Evolutionary conservation across 1,140 invertebrate genomes (phyloP).

Genomic region (Drosophila tsacasi): DNA sequence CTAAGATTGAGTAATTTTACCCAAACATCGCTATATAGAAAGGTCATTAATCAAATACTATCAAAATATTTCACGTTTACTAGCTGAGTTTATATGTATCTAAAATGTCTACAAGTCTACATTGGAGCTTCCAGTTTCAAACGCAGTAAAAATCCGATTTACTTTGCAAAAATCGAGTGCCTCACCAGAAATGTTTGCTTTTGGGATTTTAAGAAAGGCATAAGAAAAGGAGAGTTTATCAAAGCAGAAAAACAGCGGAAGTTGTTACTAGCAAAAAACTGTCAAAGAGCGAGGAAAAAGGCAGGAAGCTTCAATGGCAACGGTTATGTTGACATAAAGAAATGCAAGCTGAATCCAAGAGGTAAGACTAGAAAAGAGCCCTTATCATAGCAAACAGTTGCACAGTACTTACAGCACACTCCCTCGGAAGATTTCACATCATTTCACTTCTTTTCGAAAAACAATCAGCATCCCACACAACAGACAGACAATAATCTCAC

Average conservation of each 20-base stretch:
- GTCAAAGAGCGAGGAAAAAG: slow-evolving; percentile 4
- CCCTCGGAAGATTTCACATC: slow-evolving; percentile 66
- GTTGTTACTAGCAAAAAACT: slow-evolving; percentile 56
- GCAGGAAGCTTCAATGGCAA: slow-evolving; percentile 29
- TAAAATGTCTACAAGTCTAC: too few relatives aligned
- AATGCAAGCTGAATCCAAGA: background rate
- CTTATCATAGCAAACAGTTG: slow-evolving; percentile 14
- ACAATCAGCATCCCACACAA: slow-evolving; percentile 41
- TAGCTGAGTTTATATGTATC: too few relatives aligned
- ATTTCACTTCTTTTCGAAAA: slow-evolving; percentile 62
- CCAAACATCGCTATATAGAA: too few relatives aligned
- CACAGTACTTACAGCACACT: slow-evolving; percentile 22
- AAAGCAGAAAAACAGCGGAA: slow-evolving; percentile 59
- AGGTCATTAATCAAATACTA: too few relatives aligned
- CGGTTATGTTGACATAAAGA: slow-evolving; percentile 18
- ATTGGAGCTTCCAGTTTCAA: too few relatives aligned
- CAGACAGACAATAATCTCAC: slow-evolving; percentile 66
- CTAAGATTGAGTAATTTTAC: too few relatives aligned
- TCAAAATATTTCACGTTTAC: too few relatives aligned
- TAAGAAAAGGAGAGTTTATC: slow-evolving; percentile 36
- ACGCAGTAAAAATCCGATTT: slow-evolving; percentile 62
- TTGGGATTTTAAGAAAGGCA: slow-evolving; percentile 46
- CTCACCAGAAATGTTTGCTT: slow-evolving; percentile 70
- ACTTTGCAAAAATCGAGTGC: slow-evolving; percentile 55
- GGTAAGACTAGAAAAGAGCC: slow-evolving; percentile 17